These are phyloP conservation scores for Scolopax mira DNA, from an alignment of 2,113 vertebrate species.

Conservation along the genomic window DNA sequence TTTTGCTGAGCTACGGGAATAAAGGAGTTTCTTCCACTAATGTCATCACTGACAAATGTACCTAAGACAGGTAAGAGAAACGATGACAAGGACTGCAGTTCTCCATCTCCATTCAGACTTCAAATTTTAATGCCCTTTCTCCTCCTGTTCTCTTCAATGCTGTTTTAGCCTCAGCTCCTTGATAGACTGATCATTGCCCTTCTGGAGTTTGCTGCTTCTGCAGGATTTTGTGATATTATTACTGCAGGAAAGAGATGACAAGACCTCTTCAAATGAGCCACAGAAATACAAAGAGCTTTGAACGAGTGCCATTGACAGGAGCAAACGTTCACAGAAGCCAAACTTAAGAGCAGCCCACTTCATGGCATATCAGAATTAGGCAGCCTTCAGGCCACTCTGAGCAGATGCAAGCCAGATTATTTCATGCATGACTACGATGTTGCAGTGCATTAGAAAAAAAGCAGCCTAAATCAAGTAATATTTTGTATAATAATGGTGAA, in stretches of 20 bases:
- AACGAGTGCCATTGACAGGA: conserved; percentile 59
- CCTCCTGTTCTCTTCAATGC: background rate
- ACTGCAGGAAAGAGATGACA: conserved; percentile 25
- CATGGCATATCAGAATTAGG: conserved; percentile 60
- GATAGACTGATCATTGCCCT: background rate
- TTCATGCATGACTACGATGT: conserved; percentile 67
- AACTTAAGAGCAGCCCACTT: conserved; percentile 61
- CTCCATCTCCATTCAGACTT: background rate
- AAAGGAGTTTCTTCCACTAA: background rate
- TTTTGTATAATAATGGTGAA: conserved; percentile 45
- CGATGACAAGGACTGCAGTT: background rate
- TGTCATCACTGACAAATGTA: background rate
- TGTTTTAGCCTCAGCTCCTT: background rate
- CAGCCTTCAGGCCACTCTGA: conserved; percentile 51
- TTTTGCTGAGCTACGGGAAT: background rate
- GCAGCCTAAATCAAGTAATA: conserved; percentile 55
- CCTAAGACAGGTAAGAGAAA: background rate
- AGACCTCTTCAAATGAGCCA: conserved; percentile 40
- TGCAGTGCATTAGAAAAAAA: conserved; percentile 62
- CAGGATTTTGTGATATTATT: conserved; percentile 7
- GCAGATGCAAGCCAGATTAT: conserved; percentile 61
- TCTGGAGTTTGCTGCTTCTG: background rate
- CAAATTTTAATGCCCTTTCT: background rate
- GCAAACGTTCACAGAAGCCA: conserved; percentile 71
- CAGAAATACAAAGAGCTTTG: conserved; percentile 52